These are phyloP conservation scores for Iselma pallidipennis DNA, from an alignment of 2,888 invertebrate genomes.

Conservation along the genomic window DNA sequence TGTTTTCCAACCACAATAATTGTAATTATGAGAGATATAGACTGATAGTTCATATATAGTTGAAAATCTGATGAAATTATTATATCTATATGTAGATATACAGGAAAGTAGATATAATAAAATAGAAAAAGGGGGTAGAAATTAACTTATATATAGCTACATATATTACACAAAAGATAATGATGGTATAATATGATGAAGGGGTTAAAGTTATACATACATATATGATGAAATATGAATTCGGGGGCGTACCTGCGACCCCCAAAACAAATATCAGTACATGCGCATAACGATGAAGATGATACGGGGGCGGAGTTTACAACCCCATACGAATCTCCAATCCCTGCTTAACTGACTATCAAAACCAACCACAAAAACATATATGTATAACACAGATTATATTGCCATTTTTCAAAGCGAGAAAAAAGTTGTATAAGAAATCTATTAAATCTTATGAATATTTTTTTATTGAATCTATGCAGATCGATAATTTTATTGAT, in stretches of 20 bases:
- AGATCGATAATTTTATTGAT: too few relatives aligned
- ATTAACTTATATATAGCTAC: constrained; percentile 25
- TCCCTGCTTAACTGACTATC: constrained; percentile 46
- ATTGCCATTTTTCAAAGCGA: constrained; percentile 20
- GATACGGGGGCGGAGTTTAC: constrained; percentile 40
- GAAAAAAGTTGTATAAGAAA: too few relatives aligned
- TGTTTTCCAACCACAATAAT: too few relatives aligned
- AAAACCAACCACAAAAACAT: constrained; percentile 37
- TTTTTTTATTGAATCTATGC: too few relatives aligned
- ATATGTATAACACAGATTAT: constrained; percentile 46
- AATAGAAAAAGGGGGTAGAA: constrained; percentile 16
- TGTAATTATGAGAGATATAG: too few relatives aligned
- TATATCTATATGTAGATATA: not conserved
- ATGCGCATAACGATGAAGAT: constrained; percentile 38
- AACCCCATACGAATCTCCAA: constrained; percentile 43
- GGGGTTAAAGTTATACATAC: constrained; percentile 20
- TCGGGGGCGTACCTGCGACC: constrained; percentile 46
- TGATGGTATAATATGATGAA: constrained; percentile 20
- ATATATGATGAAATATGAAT: constrained; percentile 43
- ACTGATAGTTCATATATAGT: too few relatives aligned
- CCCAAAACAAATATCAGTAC: constrained; percentile 28
- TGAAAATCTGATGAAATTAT: not conserved
- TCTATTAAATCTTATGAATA: too few relatives aligned
- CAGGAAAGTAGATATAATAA: constrained; percentile 6
- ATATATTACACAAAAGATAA: constrained; percentile 17